Base-by-base conservation (phyloP, 2,888 invertebrate genomes). In the Ectropis crepuscularia region DNA sequence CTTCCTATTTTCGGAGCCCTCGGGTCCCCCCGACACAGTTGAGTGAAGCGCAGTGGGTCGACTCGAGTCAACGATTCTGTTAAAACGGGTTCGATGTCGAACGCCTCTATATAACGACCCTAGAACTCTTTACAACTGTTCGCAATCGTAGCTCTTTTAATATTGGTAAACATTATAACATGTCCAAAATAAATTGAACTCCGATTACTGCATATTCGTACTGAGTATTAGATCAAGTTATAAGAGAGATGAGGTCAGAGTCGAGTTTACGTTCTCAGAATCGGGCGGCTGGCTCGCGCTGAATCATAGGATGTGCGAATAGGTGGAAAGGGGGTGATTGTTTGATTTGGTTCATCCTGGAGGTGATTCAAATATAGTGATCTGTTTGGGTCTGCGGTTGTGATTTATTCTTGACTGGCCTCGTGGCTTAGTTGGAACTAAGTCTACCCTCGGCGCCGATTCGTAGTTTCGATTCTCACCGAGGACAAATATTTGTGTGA, bases 1-100 rank as follows among this genome's bases (percentile, higher is more conserved):
- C 79, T 68, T 78, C 82, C 87, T 88, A 88, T 88, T 88, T 88
- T 87, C 78, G 86, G 83, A 82, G 81, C 84, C 83, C 79, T 75
- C 72, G 62, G 74, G 76, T 76, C 81, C 83, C 82, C 77, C 74
- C 66, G 72, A 57, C 72, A 72, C 68, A 72, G 72, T 67, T 51
- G 43, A 65, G 59, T 57, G 68, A 57, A 50, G 58, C 58, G 53
- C 63, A 67, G 61, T 65, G 51, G 16, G 58, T 53, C 36, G 47
- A n/a, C 54, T 53, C 41, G 51, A 48, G 48, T 39, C 8, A 37
- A 28, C 16, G 16, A 28, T 28, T 28, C 4, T 28, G 16, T 28
- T 28, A 28, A 28, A n/a, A 2, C 4, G 16, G 16, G 16, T 28
- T 28, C 16, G 16, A 28, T 28, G 4, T 28, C 16, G 16, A 28